Evolutionary conservation across 2,113 vertebrate genomes (phyloP), one percentile per base, ranked within the genome.

Genomic region (Plectropomus leopardus): DNA sequence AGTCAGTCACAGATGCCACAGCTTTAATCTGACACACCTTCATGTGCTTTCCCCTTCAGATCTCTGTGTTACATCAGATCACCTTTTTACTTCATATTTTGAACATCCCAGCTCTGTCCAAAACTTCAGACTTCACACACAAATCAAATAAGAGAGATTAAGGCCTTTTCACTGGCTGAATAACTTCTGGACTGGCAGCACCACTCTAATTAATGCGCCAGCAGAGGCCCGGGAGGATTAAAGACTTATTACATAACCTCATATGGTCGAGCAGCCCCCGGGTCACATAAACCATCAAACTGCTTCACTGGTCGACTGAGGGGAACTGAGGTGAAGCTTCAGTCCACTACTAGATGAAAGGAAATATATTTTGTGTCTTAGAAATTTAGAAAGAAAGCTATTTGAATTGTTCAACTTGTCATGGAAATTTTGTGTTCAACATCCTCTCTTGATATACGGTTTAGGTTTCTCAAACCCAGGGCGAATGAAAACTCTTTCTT

Each of bases 191-290:
- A 83, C 73, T 78, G 77, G 80, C 77, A 73, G 82, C 75, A 45
- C 16, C 1, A 32, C 75, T 78, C 64, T 76, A 79, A 84, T 89
- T 83, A 83, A 78, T 67, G 72, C 32, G 26, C 75, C 70, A 69
- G 67, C 69, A 51, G 45, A 84, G 61, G 65, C 72, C 68, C 6
- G 10, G 44, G 44, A 66, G 79, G 83, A 78, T 90, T 87, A 88
- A 67, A 72, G 63, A 32, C 82, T 74, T 76, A 72, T 93, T 91
- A 82, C 73, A 79, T 76, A 92, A 91, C 88, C 79, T 87, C 73
- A 48, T 66, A 47, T 78, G 63, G 60, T 75, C 23, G 26, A 84
- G 45, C 44, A 30, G 69, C 42, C 36, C 40, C 28, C 26, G 6
- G 44, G n/a, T 78, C 69, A 61, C 67, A 82, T 48, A 78, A 54